Base-by-base conservation (phyloP, 2,113 vertebrate genomes). In the Origma solitaria region DNA sequence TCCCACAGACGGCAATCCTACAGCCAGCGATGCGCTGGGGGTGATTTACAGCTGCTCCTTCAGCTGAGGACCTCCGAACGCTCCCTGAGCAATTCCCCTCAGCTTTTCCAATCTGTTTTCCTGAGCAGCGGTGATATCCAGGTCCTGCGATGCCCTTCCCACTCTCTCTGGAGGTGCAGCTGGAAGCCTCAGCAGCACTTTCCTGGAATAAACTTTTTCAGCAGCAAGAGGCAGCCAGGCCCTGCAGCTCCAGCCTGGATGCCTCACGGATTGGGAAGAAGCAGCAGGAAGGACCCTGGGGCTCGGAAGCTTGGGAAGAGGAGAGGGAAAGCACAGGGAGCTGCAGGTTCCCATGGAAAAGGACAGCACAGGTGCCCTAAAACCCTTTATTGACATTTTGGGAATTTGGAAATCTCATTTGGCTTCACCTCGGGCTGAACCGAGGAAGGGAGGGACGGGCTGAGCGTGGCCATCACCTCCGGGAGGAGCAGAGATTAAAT, bases 271-370 rank as follows among this genome's bases (percentile, higher is more conserved):
- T 13, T 0, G 3, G 38, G n/a, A 5, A 57, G 49, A 33, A 45
- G 49, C 16, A 4, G 25, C 60, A 49, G 1, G 0, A 25, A 42
- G 33, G 10, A 1, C 0, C 0, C 22, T n/a, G 2, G 38, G 15
- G 61, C 50, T 40, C 19, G 15, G 23, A 10, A n/a, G 15, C 24
- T 33, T 16, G 40, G 20, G 17, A 44, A 70, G 7, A 21, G 15
- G 25, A 44, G 19, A 14, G 21, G 56, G 11, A 25, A 53, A 7
- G 16, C 4, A 1, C 40, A 6, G 0, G 1, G 53, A 47, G 64
- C 51, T 51, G 38, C 23, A 28, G 47, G 25, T 9, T 11, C 10
- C 12, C 2, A 1, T 40, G 38, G 38, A 40, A 40, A 40, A 13
- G 13, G 38, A 40, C 13, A 13, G 38, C 10, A 40, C 10, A 40